Base-by-base conservation (phyloP, 2,113 vertebrate species). In the Pelusios castaneus region DNA sequence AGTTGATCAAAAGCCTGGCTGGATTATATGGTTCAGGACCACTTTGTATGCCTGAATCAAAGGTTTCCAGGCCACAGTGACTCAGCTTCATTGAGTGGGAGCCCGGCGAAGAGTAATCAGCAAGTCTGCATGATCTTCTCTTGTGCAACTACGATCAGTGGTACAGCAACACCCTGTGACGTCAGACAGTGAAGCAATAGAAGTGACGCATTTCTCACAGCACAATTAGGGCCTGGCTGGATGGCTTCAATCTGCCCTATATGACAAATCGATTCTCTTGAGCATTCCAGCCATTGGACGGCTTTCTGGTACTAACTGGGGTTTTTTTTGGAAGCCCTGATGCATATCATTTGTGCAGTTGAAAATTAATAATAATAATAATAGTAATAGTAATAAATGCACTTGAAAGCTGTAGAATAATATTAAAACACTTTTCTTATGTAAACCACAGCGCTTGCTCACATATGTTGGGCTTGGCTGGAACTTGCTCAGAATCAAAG, bases 371-470 rank as follows among this genome's bases (percentile, higher is more conserved):
- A 24, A 82, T 43, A 83, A 27, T 56, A 49, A 58, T 92, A 80
- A 90, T 88, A 75, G 54, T 52, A 52, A 52, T 52, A 67, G 54
- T 52, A 52, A 52, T 52, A 94, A 94, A 93, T 0, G 4, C 87
- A 90, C 85, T 93, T 87, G 94, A 86, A 93, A 92, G 81, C 75
- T 0, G 0, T 31, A 86, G 56, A 38, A 43, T 58, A 82, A 49
- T 56, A 78, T 89, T 89, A 85, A 75, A 97, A 80, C 29, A 52
- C n/a, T 90, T 94, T 87, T 67, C 52, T 93, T 94, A 90, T 70
- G 67, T 91, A 96, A 96, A 95, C 79, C 95, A 86, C 49, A 78
- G 88, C n/a, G 31, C 77, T 81, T 78, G 92, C 91, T 43, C 92
- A 80, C 79, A 90, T 84, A 45, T 58, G 78, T 76, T 93, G 56